phyloP scores from a whole-genome alignment of 2,888 invertebrate species.

The Stenolophus ochropezus region DNA sequence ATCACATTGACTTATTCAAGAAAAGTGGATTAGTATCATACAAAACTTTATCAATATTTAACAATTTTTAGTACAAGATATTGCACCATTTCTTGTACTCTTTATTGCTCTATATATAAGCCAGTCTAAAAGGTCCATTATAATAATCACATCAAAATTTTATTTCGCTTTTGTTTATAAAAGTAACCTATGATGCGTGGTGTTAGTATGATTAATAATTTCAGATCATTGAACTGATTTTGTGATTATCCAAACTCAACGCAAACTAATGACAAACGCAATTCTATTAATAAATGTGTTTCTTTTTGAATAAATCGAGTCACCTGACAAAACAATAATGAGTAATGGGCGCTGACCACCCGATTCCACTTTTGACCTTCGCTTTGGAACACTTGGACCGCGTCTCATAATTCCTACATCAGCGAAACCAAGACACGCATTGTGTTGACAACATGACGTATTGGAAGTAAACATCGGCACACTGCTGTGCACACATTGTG shows the following conservation, averaged over 20 bases:
- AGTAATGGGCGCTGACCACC: neutral
- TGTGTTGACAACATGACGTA: conserved; percentile 33
- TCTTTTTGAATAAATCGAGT: neutral
- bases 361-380: neutral
- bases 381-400: neutral
- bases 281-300: neutral
- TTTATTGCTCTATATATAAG: too few relatives aligned
- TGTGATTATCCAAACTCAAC: neutral
- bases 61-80: too few relatives aligned
- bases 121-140: too few relatives aligned
- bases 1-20: too few relatives aligned
- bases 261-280: neutral
- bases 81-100: too few relatives aligned
- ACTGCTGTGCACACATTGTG: neutral
- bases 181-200: too few relatives aligned
- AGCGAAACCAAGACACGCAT: conserved; percentile 27
- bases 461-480: neutral
- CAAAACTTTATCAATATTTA: too few relatives aligned
- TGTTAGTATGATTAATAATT: too few relatives aligned
- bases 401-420: conserved; percentile 26
- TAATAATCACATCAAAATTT: too few relatives aligned
- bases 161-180: too few relatives aligned
- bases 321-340: neutral
- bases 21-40: too few relatives aligned
- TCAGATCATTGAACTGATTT: neutral